These are phyloP conservation scores for Brachypterus glaber DNA, from an alignment of 2,888 invertebrate species.

Conservation along the genomic window DNA sequence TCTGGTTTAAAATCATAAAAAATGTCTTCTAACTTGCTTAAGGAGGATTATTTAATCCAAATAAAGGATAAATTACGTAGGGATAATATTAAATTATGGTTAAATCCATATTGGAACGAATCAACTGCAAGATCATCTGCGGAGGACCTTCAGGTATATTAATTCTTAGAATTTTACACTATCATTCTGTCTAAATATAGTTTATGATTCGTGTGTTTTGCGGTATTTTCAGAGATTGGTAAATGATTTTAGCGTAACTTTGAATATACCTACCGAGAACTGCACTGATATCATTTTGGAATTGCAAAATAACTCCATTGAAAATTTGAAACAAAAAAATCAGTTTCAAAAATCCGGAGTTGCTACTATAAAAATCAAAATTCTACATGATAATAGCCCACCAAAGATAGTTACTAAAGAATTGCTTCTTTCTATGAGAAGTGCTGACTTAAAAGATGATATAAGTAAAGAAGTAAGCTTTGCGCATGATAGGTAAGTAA, in stretches of 20 bases:
- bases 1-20: too few species aligned
- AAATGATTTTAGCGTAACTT: conserved; percentile 45
- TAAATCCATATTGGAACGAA: conserved; percentile 55
- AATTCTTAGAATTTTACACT: conserved; percentile 17
- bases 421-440: conserved; percentile 45
- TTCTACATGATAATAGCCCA: conserved; percentile 46
- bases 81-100: conserved; percentile 65
- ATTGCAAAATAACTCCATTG: conserved; percentile 59
- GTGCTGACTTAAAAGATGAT: conserved; percentile 46
- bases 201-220: not conserved
- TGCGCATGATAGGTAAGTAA: conserved; percentile 39
- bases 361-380: conserved; percentile 62
- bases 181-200: not conserved
- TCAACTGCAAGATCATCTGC: conserved; percentile 41
- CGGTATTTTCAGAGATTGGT: conserved; percentile 50
- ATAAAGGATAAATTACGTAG: conserved; percentile 57
- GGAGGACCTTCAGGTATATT: conserved; percentile 41
- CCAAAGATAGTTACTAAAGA: conserved; percentile 47
- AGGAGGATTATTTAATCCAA: conserved; percentile 55
- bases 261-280: conserved; percentile 45
- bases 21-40: too few species aligned
- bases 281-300: conserved; percentile 50
- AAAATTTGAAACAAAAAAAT: conserved; percentile 59
- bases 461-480: conserved; percentile 45
- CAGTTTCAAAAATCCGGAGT: conserved; percentile 61